Evolutionary conservation across 2,113 vertebrate species (phyloP), one percentile per base, ranked within the genome.

Genomic region (Glaucidium brasilianum): DNA sequence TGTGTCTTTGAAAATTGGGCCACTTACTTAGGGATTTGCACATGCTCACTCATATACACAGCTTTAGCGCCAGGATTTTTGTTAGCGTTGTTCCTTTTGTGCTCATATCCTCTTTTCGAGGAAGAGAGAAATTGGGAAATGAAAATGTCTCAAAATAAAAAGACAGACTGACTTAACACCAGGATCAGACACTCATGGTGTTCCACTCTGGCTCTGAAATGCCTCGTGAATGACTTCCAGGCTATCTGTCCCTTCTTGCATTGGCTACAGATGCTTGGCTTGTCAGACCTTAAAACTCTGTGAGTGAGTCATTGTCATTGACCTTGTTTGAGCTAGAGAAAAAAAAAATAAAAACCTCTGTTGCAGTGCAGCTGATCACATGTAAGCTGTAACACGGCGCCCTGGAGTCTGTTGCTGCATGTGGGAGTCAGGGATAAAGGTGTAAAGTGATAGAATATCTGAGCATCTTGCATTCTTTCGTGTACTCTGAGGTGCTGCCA

Each of bases 81-180:
- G 41, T 39, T 59, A 14, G 8, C 0, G 0, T 16, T 30, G 37
- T 76, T 91, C 35, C 6, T 10, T 67, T 59, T 41, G 60, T 59
- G 76, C 94, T 91, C 89, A 6, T 26, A 29, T 26, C 92, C 87
- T 76, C 87, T 69, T 82, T 11, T 69, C 77, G 81, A 68, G 73
- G 43, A 71, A 60, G 72, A 77, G 39, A 53, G 73, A 76, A 81
- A 73, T 6, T 0, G 8, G 22, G 17, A 92, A 97, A 52, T 59
- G 81, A 94, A 94, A 94, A 32, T 13, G 19, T 15, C 90, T 90
- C 85, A 76, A 55, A 93, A 90, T 60, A 85, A 78, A 30, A 30
- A 16, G 43, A 3, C 62, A 85, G 85, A 19, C 75, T n/a, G 80
- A 43, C 68, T 8, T 49, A 47, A 35, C 39, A 66, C 30, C 75